Percentiles rank a stretch among this genome's conserved stretches.
Evolutionary conservation across 2,797 vertebrate species (phyloP).

Genomic region (Takifugu ocellatus): DNA sequence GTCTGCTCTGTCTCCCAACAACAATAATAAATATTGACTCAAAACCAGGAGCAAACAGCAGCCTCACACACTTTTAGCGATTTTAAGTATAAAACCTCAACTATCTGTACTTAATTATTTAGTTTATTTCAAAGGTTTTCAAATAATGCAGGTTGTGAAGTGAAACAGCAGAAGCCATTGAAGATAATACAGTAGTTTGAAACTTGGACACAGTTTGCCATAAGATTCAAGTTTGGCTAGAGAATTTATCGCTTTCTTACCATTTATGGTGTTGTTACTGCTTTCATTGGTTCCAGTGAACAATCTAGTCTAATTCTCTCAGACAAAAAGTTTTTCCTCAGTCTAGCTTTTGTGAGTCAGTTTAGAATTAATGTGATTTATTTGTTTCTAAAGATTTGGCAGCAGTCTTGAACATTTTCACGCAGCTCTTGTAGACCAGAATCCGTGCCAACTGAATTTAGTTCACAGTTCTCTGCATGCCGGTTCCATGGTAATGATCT

Average conservation of each 20-base stretch:
- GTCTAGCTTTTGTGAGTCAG: conserved; percentile 3
- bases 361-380: neutral
- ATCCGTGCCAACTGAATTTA: conserved; percentile 23
- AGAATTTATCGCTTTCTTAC: conserved; percentile 42
- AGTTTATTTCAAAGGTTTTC: neutral
- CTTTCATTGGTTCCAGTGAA: conserved; percentile 15
- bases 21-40: too few relatives aligned
- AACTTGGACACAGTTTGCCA: conserved; percentile 7
- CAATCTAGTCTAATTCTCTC: too few relatives aligned
- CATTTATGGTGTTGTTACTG: conserved; percentile 46
- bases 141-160: neutral
- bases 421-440: neutral
- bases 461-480: conserved; percentile 7
- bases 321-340: neutral
- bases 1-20: too few relatives aligned
- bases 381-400: neutral
- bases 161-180: conserved; percentile 19
- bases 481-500: neutral
- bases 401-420: neutral
- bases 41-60: too few relatives aligned
- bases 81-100: too few relatives aligned
- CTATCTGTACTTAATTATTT: too few relatives aligned
- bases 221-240: conserved; percentile 30
- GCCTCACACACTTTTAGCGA: neutral
- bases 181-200: conserved; percentile 27